phyloP scores from a whole-genome alignment of 2,797 vertebrate species.

The Tachyglossus aculeatus region DNA sequence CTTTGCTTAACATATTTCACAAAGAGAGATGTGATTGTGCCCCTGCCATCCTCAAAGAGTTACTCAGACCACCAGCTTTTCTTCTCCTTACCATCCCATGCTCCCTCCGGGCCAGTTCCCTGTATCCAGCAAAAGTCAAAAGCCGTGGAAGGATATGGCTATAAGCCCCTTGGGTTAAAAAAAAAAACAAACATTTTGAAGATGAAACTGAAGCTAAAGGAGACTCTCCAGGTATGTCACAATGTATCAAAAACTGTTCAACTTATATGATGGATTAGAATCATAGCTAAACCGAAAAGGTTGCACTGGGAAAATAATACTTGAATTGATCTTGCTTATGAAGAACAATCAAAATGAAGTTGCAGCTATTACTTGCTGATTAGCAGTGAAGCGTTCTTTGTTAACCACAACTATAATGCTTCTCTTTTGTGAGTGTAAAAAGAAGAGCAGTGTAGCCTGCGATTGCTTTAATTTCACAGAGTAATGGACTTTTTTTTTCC shows the following conservation, averaged over 20 bases:
- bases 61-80: no score
- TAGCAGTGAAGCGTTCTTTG: not conserved
- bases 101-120: no score
- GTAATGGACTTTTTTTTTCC: conserved; percentile 12
- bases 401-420: not conserved
- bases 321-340: not conserved
- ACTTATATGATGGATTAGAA: not conserved
- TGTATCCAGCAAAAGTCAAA: no score
- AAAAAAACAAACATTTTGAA: no score
- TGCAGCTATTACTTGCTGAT: not conserved
- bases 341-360: not conserved
- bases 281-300: not conserved
- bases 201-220: conserved; percentile 2
- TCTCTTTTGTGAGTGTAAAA: conserved; percentile 16
- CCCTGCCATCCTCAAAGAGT: no score
- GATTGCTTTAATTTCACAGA: conserved; percentile 23
- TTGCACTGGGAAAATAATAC: not conserved
- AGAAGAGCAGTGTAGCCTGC: not conserved
- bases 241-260: not conserved
- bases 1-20: no score
- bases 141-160: no score
- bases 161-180: no score
- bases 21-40: no score
- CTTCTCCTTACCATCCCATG: no score
- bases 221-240: not conserved